Conservation (phyloP, 2,797 vertebrate species). For the Lepilemur ruficaudatus region DNA sequence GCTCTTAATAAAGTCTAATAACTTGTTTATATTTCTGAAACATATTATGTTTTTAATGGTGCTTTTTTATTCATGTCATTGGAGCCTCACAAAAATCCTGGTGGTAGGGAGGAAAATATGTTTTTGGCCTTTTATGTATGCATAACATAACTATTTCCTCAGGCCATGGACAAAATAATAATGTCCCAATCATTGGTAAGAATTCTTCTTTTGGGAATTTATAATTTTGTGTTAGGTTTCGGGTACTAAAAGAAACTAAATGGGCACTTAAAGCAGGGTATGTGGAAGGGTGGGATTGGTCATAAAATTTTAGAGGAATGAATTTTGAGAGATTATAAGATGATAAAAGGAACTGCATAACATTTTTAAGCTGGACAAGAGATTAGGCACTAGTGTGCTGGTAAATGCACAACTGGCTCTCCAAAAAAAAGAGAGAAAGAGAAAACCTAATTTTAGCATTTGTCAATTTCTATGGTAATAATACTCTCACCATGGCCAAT, state of each 20-base stretch:
- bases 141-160: not conserved
- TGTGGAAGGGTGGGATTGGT: not conserved
- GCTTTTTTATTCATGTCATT: not conserved
- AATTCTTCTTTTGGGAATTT: not conserved
- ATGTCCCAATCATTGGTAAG: not conserved
- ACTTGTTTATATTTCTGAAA: not conserved
- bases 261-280: not conserved
- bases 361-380: not conserved
- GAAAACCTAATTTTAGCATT: not conserved
- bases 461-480: not conserved
- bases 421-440: not conserved
- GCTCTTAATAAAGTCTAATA: not conserved
- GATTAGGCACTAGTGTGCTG: not conserved
- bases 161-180: not conserved
- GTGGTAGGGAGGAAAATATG: not conserved
- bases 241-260: not conserved
- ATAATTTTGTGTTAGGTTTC: not conserved
- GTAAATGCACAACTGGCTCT: not conserved
- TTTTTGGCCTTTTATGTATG: not conserved
- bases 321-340: not conserved
- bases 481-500: not conserved
- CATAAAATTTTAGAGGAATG: not conserved
- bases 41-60: not conserved
- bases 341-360: not conserved
- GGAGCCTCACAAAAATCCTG: not conserved